These are phyloP conservation scores for Phodopus roborovskii DNA, from an alignment of 2,113 vertebrate species.

Conservation along the genomic window DNA sequence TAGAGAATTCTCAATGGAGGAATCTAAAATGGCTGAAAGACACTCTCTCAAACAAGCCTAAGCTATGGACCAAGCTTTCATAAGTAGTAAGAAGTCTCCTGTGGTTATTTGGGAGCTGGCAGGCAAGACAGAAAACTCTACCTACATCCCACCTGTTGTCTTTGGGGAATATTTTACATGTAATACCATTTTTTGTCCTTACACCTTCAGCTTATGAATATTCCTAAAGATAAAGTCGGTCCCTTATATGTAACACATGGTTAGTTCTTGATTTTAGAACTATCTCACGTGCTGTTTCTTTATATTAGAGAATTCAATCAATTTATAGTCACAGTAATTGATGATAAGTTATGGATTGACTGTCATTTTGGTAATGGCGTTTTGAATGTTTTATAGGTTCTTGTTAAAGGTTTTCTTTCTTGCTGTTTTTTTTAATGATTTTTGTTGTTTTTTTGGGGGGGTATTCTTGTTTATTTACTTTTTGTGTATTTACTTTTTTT, in stretches of 20 bases:
- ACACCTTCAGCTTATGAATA: neutral
- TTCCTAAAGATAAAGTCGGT: neutral
- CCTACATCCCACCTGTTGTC: neutral
- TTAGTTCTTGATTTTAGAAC: neutral
- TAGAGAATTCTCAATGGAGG: no score
- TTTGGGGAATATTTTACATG: neutral
- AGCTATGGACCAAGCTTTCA: neutral
- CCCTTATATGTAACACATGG: neutral
- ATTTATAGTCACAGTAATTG: neutral
- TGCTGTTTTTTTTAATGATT: neutral
- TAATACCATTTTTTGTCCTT: neutral
- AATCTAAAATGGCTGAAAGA: no score
- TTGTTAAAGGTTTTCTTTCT: neutral
- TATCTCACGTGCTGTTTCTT: neutral
- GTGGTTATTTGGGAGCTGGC: neutral
- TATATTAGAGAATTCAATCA: neutral
- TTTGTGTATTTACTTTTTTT: neutral
- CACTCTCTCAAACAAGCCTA: neutral
- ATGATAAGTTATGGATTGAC: neutral
- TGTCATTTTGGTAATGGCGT: neutral
- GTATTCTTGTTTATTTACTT: neutral
- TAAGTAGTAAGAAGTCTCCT: neutral
- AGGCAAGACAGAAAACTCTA: neutral
- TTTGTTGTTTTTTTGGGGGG: neutral
- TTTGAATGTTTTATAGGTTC: neutral